phyloP scores from a whole-genome alignment of 2,888 invertebrate species.

The Drosophila stalkeri region DNA sequence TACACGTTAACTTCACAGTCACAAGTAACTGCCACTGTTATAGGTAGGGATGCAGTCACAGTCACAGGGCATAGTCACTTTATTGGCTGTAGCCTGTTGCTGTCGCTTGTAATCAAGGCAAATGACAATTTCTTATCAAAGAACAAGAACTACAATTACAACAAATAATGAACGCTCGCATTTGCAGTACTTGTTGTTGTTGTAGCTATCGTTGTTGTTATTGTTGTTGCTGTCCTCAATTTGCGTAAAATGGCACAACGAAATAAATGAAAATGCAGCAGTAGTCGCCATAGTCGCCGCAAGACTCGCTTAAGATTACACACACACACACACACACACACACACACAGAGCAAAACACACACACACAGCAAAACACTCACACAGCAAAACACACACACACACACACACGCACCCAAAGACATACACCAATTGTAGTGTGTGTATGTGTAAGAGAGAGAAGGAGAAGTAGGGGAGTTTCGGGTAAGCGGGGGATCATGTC shows the following conservation, averaged over 20 bases:
- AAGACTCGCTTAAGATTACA: conserved; percentile 37
- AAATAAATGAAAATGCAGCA: conserved; percentile 78
- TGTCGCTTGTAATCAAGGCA: conserved; percentile 38
- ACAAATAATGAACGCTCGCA: conserved; percentile 51
- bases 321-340: conserved; percentile 6
- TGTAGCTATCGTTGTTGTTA: conserved; percentile 30
- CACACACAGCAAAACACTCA: too few relatives aligned
- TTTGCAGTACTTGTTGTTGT: conserved; percentile 42
- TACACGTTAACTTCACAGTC: background rate
- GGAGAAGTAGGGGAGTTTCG: background rate
- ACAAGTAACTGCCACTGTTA: background rate
- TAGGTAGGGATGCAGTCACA: background rate
- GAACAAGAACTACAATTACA: conserved; percentile 34
- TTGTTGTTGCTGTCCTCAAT: conserved; percentile 69
- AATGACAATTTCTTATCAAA: conserved; percentile 75
- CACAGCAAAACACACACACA: conserved; percentile 1
- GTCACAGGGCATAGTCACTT: background rate
- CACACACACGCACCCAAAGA: background rate
- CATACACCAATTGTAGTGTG: background rate
- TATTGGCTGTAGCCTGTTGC: background rate
- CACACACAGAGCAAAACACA: too few relatives aligned
- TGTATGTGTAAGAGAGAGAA: background rate
- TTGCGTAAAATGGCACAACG: conserved; percentile 77
- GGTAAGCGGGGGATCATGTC: conserved; percentile 11
- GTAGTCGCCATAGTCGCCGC: conserved; percentile 47